Percentiles rank a stretch among this genome's conserved stretches.
Conservation (phyloP, 2,888 invertebrate genomes). For the Gandaritis pyraliata region DNA sequence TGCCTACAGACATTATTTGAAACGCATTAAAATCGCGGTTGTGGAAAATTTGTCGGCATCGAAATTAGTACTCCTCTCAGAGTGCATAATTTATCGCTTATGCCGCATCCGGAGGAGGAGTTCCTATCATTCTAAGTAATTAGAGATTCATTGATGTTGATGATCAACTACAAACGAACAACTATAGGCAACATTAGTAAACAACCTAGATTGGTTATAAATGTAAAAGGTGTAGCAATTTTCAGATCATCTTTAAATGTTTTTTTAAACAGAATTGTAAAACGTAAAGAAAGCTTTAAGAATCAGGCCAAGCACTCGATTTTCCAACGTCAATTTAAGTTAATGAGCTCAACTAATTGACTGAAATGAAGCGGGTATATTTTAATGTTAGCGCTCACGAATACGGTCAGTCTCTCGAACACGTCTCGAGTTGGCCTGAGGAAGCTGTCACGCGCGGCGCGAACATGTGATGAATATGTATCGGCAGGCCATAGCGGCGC, state of each 20-base stretch:
- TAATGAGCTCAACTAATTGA: conserved; percentile 43
- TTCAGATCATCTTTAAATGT: too few relatives aligned
- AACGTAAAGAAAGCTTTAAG: neutral
- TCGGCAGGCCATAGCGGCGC: conserved; percentile 78
- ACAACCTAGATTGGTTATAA: neutral
- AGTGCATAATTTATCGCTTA: conserved; percentile 82
- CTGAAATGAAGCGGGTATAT: conserved; percentile 48
- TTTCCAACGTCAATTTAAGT: conserved; percentile 22
- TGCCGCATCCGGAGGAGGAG: conserved; percentile 69
- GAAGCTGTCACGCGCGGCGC: conserved; percentile 81
- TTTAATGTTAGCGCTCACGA: conserved; percentile 41
- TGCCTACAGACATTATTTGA: conserved; percentile 84
- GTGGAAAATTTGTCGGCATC: conserved; percentile 83
- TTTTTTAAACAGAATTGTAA: neutral
- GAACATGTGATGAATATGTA: conserved; percentile 81
- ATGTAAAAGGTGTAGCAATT: too few relatives aligned
- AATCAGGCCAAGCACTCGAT: conserved; percentile 9
- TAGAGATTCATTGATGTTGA: conserved; percentile 74
- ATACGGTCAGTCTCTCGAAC: conserved; percentile 22
- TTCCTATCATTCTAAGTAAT: conserved; percentile 74
- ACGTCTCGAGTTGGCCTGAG: conserved; percentile 61
- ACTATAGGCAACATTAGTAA: neutral
- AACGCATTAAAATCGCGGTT: conserved; percentile 83
- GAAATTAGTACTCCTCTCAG: conserved; percentile 79
- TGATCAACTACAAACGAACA: conserved; percentile 48